These are phyloP conservation scores for Ashinkailepas kermadecensis DNA, from an alignment of 2,888 invertebrate genomes.

Conservation along the genomic window DNA sequence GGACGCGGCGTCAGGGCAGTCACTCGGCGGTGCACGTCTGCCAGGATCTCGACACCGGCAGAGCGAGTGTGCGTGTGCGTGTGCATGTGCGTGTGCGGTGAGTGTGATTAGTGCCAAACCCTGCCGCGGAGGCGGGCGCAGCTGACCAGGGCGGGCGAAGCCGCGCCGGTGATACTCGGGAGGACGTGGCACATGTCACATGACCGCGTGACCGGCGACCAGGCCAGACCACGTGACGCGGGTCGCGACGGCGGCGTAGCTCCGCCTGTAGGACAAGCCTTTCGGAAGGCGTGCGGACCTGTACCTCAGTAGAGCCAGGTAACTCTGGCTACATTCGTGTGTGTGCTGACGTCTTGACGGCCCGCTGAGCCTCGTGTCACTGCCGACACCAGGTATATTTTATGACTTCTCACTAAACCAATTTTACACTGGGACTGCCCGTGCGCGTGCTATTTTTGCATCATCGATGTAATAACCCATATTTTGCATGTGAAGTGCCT, in stretches of 20 bases:
- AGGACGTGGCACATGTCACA: not conserved
- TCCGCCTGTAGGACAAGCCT: no score
- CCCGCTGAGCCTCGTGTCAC: not conserved
- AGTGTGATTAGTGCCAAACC: constrained; percentile 5
- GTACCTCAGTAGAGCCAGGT: not conserved
- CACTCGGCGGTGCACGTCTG: not conserved
- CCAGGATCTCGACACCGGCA: not conserved
- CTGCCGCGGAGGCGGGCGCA: no score
- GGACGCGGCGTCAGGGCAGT: not conserved
- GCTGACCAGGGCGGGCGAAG: not conserved
- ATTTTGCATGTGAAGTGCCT: no score
- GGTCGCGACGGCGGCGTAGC: not conserved
- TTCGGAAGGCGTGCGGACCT: not conserved
- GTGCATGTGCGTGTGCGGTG: not conserved
- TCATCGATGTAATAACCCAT: not conserved
- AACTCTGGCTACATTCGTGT: no score
- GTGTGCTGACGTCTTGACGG: no score
- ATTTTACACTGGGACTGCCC: no score
- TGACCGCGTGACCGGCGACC: not conserved
- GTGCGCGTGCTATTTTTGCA: not conserved
- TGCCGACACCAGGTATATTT: not conserved
- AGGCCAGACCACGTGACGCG: not conserved
- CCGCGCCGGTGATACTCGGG: not conserved
- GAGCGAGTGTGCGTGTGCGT: not conserved
- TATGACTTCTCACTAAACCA: not conserved